Evolutionary conservation across 1,140 invertebrate genomes (phyloP).

Genomic region (Heliconius melpomene): DNA sequence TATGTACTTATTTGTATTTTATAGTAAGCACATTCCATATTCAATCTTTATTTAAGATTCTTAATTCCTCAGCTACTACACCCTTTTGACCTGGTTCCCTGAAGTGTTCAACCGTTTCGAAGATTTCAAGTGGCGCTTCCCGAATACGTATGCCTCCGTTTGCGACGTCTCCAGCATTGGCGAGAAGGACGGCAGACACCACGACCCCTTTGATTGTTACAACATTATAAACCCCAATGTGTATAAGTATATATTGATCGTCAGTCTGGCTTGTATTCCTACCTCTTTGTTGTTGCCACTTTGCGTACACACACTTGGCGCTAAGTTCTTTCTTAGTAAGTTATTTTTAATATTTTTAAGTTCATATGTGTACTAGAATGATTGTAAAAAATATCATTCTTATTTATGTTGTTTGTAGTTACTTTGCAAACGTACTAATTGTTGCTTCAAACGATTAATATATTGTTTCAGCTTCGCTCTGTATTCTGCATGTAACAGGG

Average conservation of each 20-base stretch:
- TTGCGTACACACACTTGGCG: constrained; percentile 87
- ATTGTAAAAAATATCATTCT: no score
- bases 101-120: constrained; percentile 90
- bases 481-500: no score
- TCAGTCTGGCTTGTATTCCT: constrained; percentile 87
- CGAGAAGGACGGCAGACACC: constrained; percentile 60
- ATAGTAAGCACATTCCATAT: no score
- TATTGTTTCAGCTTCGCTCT: no score
- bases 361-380: not conserved
- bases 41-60: no score
- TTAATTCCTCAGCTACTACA: constrained; percentile 85
- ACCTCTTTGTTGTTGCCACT: constrained; percentile 87
- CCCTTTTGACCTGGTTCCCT: constrained; percentile 92
- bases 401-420: no score
- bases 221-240: constrained; percentile 84
- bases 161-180: constrained; percentile 86
- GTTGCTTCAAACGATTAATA: no score
- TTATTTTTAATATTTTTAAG: not conserved
- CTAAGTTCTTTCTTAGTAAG: constrained; percentile 88
- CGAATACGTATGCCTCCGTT: constrained; percentile 84
- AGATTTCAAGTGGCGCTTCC: constrained; percentile 84
- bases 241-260: constrained; percentile 86
- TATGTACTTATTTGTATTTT: no score
- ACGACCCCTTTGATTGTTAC: constrained; percentile 80
- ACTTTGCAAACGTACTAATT: no score